Evolutionary conservation across 2,797 vertebrate genomes (phyloP).

Genomic region (Sebastes trivittatus): DNA sequence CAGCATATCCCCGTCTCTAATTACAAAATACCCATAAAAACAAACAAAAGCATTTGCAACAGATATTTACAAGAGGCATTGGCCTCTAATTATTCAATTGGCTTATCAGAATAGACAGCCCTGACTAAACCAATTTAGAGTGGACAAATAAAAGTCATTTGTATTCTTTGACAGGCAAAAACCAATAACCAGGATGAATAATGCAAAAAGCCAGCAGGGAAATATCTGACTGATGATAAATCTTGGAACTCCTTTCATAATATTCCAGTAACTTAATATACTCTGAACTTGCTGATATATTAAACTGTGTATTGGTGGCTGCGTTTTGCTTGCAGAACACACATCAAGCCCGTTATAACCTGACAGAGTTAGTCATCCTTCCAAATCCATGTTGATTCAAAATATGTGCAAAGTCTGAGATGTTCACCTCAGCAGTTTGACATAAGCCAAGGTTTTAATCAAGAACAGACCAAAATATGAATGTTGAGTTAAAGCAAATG

Average conservation of each 20-base stretch:
- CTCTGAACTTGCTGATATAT: slow-evolving; percentile 12
- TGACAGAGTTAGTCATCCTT: background rate
- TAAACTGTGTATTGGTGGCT: slow-evolving; percentile 3
- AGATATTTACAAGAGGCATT: slow-evolving; percentile 36
- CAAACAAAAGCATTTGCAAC: slow-evolving; percentile 39
- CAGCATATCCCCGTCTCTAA: slow-evolving; percentile 13
- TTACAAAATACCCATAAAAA: slow-evolving; percentile 26
- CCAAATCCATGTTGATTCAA: background rate
- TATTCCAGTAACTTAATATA: slow-evolving; percentile 41
- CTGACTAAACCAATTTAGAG: slow-evolving; percentile 53
- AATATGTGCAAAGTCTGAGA: background rate
- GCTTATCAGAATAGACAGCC: slow-evolving; percentile 49
- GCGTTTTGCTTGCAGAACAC: slow-evolving; percentile 17
- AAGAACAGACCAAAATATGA: background rate
- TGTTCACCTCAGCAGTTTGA: background rate
- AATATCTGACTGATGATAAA: slow-evolving; percentile 46
- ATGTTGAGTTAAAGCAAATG: background rate
- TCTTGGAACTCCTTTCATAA: slow-evolving; percentile 31
- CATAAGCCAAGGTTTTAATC: background rate
- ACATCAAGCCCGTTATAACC: background rate
- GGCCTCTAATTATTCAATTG: slow-evolving; percentile 37
- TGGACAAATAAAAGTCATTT: slow-evolving; percentile 51
- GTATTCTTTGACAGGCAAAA: slow-evolving; percentile 49
- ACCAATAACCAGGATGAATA: slow-evolving; percentile 50
- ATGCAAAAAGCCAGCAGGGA: slow-evolving; percentile 45